Conservation (phyloP, 2,888 invertebrate species). For the Xestia ashworthii region DNA sequence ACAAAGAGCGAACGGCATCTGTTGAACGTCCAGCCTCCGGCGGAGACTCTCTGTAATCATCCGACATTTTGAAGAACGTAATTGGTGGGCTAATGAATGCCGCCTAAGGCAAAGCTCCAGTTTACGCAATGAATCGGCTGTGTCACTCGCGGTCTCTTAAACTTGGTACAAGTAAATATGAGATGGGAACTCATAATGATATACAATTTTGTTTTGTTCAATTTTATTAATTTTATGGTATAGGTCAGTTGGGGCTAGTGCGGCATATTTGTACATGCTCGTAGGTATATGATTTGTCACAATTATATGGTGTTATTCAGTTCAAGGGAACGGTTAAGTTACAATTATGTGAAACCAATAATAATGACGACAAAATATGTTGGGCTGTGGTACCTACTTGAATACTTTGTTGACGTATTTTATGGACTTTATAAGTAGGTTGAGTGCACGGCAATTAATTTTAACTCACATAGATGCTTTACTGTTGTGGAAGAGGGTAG, state of each 20-base stretch:
- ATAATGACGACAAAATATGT: conserved; percentile 42
- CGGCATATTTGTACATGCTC: conserved; percentile 46
- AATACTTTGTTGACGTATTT: conserved; percentile 12
- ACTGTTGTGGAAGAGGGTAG: too few relatives aligned
- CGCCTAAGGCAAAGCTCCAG: conserved; percentile 86
- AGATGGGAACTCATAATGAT: conserved; percentile 62
- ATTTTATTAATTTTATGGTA: conserved; percentile 61
- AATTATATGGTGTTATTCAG: conserved; percentile 53
- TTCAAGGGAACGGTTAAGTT: conserved; percentile 47
- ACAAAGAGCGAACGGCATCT: conserved; percentile 85
- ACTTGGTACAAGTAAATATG: conserved; percentile 62
- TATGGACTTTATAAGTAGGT: not conserved
- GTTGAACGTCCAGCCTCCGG: conserved; percentile 81
- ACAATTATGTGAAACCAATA: conserved; percentile 40
- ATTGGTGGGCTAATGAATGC: conserved; percentile 87
- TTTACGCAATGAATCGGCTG: conserved; percentile 84
- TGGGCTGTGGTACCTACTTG: not conserved
- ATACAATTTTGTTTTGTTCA: conserved; percentile 61
- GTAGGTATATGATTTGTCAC: conserved; percentile 56
- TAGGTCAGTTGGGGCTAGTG: conserved; percentile 40
- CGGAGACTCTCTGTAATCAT: conserved; percentile 84
- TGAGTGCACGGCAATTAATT: not conserved
- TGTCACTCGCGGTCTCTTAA: conserved; percentile 80
- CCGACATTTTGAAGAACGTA: conserved; percentile 87
- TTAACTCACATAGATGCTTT: not conserved